These are phyloP conservation scores for Loxodonta africana DNA, from an alignment of 2,113 vertebrate species.

Conservation along the genomic window DNA sequence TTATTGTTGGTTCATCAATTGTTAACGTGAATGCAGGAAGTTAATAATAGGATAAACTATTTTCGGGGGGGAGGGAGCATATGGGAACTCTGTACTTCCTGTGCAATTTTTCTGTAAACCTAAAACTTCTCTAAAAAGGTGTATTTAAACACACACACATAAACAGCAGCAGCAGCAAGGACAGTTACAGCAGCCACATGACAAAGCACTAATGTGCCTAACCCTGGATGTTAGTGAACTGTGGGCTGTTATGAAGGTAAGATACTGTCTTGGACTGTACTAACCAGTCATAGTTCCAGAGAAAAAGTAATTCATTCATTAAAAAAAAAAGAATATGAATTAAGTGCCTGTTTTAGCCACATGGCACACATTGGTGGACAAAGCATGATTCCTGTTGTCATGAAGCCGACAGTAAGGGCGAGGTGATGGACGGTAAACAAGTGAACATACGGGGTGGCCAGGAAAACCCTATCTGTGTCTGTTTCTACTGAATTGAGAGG, in stretches of 20 bases:
- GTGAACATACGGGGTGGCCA: background rate
- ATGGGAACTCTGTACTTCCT: background rate
- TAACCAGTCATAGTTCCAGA: background rate
- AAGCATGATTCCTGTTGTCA: background rate
- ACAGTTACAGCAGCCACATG: background rate
- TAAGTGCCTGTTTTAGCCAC: background rate
- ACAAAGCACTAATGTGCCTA: background rate
- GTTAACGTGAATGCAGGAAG: background rate
- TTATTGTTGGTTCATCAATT: background rate
- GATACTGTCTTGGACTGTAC: background rate
- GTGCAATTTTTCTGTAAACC: background rate
- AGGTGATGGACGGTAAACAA: background rate
- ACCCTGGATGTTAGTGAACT: background rate
- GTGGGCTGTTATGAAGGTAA: background rate
- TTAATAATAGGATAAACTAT: background rate
- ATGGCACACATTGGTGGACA: background rate
- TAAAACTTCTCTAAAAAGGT: background rate
- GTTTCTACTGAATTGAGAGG: background rate
- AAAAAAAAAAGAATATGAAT: background rate
- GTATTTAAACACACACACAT: background rate
- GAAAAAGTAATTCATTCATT: background rate
- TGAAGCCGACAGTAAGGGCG: background rate
- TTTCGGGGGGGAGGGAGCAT: background rate
- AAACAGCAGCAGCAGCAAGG: background rate
- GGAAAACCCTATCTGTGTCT: background rate